phyloP scores from a whole-genome alignment of 2,888 invertebrate species.

The Orthosia gracilis region DNA sequence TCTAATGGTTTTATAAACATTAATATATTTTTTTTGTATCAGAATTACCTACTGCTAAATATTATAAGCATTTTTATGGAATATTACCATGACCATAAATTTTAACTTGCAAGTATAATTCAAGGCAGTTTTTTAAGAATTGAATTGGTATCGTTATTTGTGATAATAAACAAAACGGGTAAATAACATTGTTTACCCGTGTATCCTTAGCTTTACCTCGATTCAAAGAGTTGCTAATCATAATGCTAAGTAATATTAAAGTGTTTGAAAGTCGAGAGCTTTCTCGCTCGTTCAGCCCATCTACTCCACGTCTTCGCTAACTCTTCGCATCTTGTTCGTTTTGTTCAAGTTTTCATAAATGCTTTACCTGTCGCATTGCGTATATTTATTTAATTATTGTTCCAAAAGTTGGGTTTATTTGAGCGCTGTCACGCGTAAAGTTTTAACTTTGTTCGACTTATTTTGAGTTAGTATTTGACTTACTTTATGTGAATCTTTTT shows the following conservation, averaged over 20 bases:
- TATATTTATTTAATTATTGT: conserved; percentile 34
- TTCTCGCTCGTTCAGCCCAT: neutral
- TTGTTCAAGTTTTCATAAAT: conserved; percentile 24
- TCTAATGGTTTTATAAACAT: neutral
- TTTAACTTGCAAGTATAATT: neutral
- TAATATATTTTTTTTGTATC: neutral
- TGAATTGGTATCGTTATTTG: neutral
- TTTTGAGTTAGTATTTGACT: too few species aligned
- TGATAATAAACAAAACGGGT: neutral
- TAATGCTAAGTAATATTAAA: conserved; percentile 19
- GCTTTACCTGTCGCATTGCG: conserved; percentile 41
- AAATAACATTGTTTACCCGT: neutral
- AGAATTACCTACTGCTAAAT: neutral
- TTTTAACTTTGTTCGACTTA: neutral
- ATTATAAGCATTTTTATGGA: neutral
- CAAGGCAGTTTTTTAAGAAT: too few species aligned
- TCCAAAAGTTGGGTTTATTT: conserved; percentile 23
- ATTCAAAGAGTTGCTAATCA: conserved; percentile 38
- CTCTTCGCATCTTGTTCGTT: conserved; percentile 12
- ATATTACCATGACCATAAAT: neutral
- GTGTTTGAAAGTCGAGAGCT: conserved; percentile 15
- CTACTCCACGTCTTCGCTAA: conserved; percentile 2
- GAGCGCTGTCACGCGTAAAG: neutral
- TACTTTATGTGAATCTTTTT: conserved; percentile 14
- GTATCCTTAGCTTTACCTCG: neutral